A percentile compares a stretch with the other conserved stretches of the same genome.
Evolutionary conservation across 2,888 invertebrate genomes (phyloP).

Genomic region (Leistus spinibarbis): DNA sequence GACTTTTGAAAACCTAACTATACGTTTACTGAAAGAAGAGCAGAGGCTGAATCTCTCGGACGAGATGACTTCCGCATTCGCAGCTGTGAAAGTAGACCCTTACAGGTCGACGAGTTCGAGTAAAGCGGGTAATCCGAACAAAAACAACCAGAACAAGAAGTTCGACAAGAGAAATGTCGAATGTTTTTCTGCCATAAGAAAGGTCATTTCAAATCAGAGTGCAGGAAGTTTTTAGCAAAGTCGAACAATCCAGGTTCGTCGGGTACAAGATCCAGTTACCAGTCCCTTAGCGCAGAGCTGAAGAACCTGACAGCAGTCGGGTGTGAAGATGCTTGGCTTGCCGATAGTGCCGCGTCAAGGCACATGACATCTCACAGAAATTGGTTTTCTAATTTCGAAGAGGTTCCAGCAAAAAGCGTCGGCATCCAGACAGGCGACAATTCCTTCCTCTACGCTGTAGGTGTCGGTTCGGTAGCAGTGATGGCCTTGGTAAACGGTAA

Average conservation of each 20-base stretch:
- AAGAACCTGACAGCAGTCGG: constrained; percentile 4
- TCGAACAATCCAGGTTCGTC: too few species aligned
- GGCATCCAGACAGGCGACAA: too few species aligned
- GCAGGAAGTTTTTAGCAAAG: constrained; percentile 2
- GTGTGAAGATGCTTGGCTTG: constrained; percentile 7
- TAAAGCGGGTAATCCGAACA: neutral
- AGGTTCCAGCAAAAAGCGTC: too few species aligned
- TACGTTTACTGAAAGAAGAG: constrained; percentile 40
- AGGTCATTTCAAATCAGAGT: constrained; percentile 14
- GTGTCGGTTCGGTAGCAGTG: too few species aligned
- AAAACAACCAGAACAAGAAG: neutral
- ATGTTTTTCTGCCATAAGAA: constrained; percentile 13
- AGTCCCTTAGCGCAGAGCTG: constrained; percentile 5
- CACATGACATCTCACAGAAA: constrained; percentile 8
- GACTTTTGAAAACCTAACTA: constrained; percentile 36
- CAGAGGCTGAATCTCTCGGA: constrained; percentile 12
- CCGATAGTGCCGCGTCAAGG: constrained; percentile 12
- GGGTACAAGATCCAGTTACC: constrained; percentile 3
- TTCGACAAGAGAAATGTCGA: constrained; percentile 7
- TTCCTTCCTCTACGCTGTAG: too few species aligned
- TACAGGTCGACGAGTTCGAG: neutral
- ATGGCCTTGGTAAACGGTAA: too few species aligned
- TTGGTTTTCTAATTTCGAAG: too few species aligned
- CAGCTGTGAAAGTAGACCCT: neutral
- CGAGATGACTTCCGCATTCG: constrained; percentile 4